Evolutionary conservation across 2,113 vertebrate species (phyloP), one percentile per base, ranked within the genome.

Genomic region (Chionodraco myersi): DNA sequence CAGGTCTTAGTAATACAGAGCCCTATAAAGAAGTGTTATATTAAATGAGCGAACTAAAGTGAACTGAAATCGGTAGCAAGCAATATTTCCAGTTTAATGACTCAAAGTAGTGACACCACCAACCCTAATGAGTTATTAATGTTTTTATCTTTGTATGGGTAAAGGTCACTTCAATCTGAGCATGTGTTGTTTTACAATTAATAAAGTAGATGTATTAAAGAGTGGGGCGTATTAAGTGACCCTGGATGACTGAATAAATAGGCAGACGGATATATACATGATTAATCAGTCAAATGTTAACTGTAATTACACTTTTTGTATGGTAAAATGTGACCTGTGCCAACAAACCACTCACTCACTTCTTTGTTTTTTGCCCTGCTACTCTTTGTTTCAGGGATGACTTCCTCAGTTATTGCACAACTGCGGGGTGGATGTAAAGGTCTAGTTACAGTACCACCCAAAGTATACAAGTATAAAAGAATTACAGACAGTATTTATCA

Each of bases 151-250:
- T n/a, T 66, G 18, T 11, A 44, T 48, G 66, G 44, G 36, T 80
- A 85, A 89, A 89, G 82, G 79, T 85, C 77, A 80, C 44, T 21
- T n/a, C 51, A 67, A 78, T 56, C 61, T 67, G 65, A 75, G 14
- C 61, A 69, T 51, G 47, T 71, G 68, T 67, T 74, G 65, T 79
- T 85, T 60, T 53, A 53, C n/a, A 52, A 82, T 85, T 75, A 68
- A 85, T 85, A 71, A 76, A 73, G 56, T 61, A 0, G 14, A 54
- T 62, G 65, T 66, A 56, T 77, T 18, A 57, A 73, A 73, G 47
- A 63, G 78, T 75, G 72, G 70, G 80, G 48, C 67, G 41, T 47
- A 23, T 14, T 6, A 52, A 83, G 60, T 86, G 81, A 63, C 45
- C 70, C 56, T 69, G 54, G 51, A 36, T 1, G 1, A 72, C 54